Evolutionary conservation across 2,113 vertebrate species (phyloP), one percentile per base, ranked within the genome.

Genomic region (Oriolus oriolus): DNA sequence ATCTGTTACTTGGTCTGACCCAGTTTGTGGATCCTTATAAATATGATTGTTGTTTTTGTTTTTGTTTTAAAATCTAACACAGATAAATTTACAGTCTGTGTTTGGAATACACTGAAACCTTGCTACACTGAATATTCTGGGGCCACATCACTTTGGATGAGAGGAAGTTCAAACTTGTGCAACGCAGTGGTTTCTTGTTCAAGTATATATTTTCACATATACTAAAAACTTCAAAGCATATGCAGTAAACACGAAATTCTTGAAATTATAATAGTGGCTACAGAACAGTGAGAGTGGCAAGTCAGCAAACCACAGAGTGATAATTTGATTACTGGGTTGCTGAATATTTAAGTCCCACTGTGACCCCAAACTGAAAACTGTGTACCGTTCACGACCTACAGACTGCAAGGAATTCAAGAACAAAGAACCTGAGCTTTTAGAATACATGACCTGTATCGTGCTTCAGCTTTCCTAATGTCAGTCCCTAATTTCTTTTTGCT

Each of bases 281-380:
- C 78, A 71, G 45, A 84, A 77, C 59, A 87, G 47, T 2, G 4
- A 82, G 18, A 84, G 69, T 47, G 78, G 70, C 82, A 94, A 89
- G 44, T 93, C 84, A 94, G 87, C 78, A 94, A 94, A 79, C 61
- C 92, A 75, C 78, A 73, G 77, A 75, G 61, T 85, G 61, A 78
- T 89, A 84, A 91, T 82, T 84, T 93, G 69, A 91, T 71, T 78
- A 66, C 60, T 79, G 53, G 65, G 44, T 90, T 93, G 63, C 66
- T 79, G 79, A 83, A 56, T 12, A 83, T 21, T 54, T 30, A 54
- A 66, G 24, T 76, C 49, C 39, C 41, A 87, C 35, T 68, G 53
- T 73, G 78, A 95, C 87, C 60, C 74, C 74, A 79, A 91, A 87
- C 24, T 84, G 68, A 70, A 87, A 87, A 52, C 57, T 68, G 7